Conservation (phyloP, 2,113 vertebrate genomes). For the Mustela lutreola region DNA sequence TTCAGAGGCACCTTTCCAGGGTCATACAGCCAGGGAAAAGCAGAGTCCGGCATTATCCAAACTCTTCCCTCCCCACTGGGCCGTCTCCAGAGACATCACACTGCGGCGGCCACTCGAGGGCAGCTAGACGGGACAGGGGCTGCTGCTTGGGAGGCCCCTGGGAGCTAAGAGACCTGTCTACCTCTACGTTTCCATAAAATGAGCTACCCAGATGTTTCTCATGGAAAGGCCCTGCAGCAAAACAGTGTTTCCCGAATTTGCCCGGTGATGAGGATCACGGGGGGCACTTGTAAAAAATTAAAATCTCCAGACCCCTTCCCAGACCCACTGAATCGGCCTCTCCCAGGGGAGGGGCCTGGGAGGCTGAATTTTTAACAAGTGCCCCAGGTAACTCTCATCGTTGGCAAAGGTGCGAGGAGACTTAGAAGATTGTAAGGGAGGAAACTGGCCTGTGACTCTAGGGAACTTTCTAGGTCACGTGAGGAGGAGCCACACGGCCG, state of each 20-base stretch:
- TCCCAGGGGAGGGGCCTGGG: slow-evolving; percentile 51
- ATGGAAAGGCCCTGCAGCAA: neutral
- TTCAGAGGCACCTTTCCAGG: slow-evolving; percentile 27
- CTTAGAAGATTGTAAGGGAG: neutral
- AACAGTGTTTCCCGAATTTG: neutral
- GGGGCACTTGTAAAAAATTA: slow-evolving; percentile 73
- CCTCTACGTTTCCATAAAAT: neutral
- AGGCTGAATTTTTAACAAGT: slow-evolving; percentile 76
- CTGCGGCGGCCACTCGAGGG: neutral
- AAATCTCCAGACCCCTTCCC: slow-evolving; percentile 72
- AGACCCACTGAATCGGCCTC: neutral
- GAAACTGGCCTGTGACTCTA: slow-evolving; percentile 25
- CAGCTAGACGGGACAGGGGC: neutral
- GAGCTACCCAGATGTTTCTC: neutral
- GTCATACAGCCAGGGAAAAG: neutral
- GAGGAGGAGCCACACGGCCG: neutral
- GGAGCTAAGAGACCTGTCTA: neutral
- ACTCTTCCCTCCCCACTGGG: neutral
- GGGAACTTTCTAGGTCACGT: neutral
- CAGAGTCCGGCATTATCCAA: neutral
- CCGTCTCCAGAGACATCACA: neutral
- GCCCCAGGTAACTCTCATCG: slow-evolving; percentile 57
- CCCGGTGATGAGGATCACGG: slow-evolving; percentile 51
- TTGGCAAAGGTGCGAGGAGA: neutral
- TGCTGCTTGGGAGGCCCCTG: neutral